Percentiles rank a stretch among this genome's conserved stretches.
phyloP scores from a whole-genome alignment of 2,888 invertebrate genomes.

The Ellobium chinense region DNA sequence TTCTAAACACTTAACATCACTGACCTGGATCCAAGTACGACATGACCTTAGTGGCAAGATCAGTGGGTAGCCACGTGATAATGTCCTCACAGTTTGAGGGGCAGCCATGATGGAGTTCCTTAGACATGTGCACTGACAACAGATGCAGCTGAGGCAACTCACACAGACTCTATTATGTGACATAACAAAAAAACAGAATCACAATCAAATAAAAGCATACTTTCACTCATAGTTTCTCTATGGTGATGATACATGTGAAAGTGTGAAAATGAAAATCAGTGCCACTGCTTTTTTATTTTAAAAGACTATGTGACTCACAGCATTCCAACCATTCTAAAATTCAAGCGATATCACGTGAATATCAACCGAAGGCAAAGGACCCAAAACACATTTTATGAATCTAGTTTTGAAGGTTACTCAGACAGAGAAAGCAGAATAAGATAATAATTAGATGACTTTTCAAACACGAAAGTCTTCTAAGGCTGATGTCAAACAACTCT shows the following conservation, averaged over 20 bases:
- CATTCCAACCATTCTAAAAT: too few species aligned
- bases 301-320: too few species aligned
- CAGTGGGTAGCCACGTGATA: slow-evolving; percentile 78
- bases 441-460: too few species aligned
- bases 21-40: slow-evolving; percentile 80
- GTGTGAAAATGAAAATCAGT: not conserved
- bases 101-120: slow-evolving; percentile 78
- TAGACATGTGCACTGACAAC: slow-evolving; percentile 77
- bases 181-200: not conserved
- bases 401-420: too few species aligned
- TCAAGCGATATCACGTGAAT: too few species aligned
- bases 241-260: not conserved
- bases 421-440: too few species aligned
- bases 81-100: slow-evolving; percentile 80
- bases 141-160: slow-evolving; percentile 79
- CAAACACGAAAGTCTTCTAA: too few species aligned
- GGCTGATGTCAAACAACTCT: too few species aligned
- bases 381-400: too few species aligned
- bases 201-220: not conserved
- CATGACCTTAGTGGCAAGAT: slow-evolving; percentile 77
- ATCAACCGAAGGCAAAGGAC: too few species aligned
- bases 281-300: too few species aligned
- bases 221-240: not conserved
- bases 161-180: slow-evolving; percentile 72
- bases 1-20: too few species aligned